Base-by-base conservation (phyloP, 92 coral and sea anemone genomes). In the Ricordea florida region DNA sequence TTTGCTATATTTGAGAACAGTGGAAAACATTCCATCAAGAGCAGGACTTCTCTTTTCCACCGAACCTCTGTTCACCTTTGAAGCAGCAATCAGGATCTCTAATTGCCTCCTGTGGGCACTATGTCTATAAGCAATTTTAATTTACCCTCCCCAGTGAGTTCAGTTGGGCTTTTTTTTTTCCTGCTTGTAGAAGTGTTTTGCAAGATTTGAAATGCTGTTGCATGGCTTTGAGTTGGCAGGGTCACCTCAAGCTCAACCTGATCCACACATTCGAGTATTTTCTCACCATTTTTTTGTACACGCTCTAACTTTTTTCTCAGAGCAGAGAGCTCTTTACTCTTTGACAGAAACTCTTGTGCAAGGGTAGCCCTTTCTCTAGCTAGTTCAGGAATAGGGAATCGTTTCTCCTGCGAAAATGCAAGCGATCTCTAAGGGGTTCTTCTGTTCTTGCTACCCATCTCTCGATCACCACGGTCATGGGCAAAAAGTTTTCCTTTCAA, bases 61-160 rank as follows among this genome's bases (percentile, higher is more conserved):
- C 14, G 87, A 72, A 18, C 92, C 92, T 24, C 92, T 84, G 49
- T 81, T 64, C 21, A 86, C 51, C 73, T 70, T 78, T 36, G 80
- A 17, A 8, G 88, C 80, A 72, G 84, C 92, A n/a, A 40, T 16
- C 6, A 81, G 48, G 10, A 81, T 73, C 20, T 86, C 92, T n/a
- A 74, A 36, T 23, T 81, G 80, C 55, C 92, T 86, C 33, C 66
- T 49, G 44, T 58, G 43, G 58, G 82, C 72, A 75, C 88, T 82
- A 58, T 76, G 43, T 68, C 53, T 38, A n/a, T n/a, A 22, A 84
- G 84, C 9, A 87, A 62, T 3, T 74, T 59, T 24, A 74, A 16
- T 47, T 74, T 58, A 15, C 92, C 92, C 11, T 82, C 79, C 20
- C 10, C 53, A 38, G 67, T 26, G 21, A 86, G 64, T 45, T 63